Evolutionary conservation across 2,888 invertebrate species (phyloP).

Genomic region (Nephrotoma guestfalica): DNA sequence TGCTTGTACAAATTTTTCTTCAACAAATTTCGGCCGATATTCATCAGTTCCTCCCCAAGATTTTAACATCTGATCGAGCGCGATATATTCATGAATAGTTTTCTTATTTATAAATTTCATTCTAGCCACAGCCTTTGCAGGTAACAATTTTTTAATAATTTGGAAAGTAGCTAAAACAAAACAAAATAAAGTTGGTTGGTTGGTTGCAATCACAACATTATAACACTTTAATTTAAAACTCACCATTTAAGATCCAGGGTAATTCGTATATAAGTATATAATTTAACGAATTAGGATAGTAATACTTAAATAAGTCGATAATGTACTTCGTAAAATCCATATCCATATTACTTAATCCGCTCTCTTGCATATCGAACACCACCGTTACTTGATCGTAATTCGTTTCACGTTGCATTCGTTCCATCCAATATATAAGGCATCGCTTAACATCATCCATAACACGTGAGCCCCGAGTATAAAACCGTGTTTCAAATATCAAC

Average conservation of each 20-base stretch:
- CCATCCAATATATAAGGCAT: slow-evolving; percentile 66
- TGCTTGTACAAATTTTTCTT: slow-evolving; percentile 33
- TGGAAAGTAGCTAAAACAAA: slow-evolving; percentile 66
- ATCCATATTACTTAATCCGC: slow-evolving; percentile 78
- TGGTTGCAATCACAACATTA: not conserved
- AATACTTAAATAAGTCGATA: slow-evolving; percentile 71
- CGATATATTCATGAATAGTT: slow-evolving; percentile 56
- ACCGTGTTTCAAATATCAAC: slow-evolving; percentile 65
- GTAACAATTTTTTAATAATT: slow-evolving; percentile 73
- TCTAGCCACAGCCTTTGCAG: slow-evolving; percentile 74
- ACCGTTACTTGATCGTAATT: slow-evolving; percentile 64
- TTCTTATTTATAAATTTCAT: slow-evolving; percentile 73
- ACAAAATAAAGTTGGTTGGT: not conserved
- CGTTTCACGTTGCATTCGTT: slow-evolving; percentile 40
- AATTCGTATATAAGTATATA: slow-evolving; percentile 85
- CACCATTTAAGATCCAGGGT: slow-evolving; percentile 85
- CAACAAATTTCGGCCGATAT: slow-evolving; percentile 55
- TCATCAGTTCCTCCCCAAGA: slow-evolving; percentile 70
- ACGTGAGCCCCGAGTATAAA: slow-evolving; percentile 62
- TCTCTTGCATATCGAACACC: slow-evolving; percentile 82
- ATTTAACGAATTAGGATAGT: slow-evolving; percentile 77
- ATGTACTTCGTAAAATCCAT: slow-evolving; percentile 82
- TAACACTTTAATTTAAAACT: slow-evolving; percentile 17
- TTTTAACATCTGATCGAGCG: slow-evolving; percentile 55
- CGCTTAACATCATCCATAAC: slow-evolving; percentile 62